These are phyloP conservation scores for Gibbula magus DNA, from an alignment of 2,888 invertebrate genomes.

Conservation along the genomic window DNA sequence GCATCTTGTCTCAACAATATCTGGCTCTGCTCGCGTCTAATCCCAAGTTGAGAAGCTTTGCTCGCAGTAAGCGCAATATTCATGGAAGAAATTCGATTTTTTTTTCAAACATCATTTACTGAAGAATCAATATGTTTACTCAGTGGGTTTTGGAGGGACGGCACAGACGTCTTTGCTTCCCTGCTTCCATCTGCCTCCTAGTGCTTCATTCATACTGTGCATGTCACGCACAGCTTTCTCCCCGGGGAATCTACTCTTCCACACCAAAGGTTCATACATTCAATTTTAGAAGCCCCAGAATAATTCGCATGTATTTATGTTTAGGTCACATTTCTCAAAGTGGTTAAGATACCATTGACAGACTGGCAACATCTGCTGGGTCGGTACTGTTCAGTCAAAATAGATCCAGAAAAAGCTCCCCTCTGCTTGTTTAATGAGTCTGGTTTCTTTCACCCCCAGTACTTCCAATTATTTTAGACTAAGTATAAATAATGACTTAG, in stretches of 20 bases:
- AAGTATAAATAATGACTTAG: too few species aligned
- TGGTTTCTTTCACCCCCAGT: too few species aligned
- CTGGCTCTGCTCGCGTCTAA: neutral
- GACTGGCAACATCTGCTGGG: too few species aligned
- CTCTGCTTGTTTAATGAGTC: too few species aligned
- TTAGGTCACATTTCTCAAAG: neutral
- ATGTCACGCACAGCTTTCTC: neutral
- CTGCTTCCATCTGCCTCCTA: too few species aligned
- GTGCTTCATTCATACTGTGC: neutral
- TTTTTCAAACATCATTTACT: constrained; percentile 10
- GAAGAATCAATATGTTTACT: neutral
- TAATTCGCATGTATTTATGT: neutral
- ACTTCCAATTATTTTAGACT: too few species aligned
- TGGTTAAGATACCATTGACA: neutral
- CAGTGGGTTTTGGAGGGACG: neutral
- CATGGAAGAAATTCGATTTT: neutral
- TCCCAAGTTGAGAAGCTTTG: neutral
- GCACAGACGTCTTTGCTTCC: too few species aligned
- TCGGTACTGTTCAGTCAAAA: too few species aligned
- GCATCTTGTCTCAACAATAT: neutral
- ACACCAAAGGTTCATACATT: neutral
- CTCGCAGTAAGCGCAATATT: neutral
- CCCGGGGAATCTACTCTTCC: neutral
- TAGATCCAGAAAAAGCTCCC: too few species aligned
- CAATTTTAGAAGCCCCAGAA: neutral